Conservation (phyloP, 1,140 invertebrate species). For the Diuraphis noxia region DNA sequence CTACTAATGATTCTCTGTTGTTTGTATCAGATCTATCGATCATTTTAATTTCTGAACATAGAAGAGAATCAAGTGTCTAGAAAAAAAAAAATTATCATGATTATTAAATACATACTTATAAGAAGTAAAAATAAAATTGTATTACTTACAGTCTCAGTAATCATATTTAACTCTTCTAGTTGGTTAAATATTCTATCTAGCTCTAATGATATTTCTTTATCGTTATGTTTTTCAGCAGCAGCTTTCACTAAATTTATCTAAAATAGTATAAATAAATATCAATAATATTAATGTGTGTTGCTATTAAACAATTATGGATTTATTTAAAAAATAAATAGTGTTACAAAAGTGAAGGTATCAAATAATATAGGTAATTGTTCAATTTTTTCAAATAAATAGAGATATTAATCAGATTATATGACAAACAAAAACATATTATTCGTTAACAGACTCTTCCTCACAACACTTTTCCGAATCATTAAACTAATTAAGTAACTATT, state of each 20-base stretch:
- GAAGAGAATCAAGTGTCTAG: constrained; percentile 36
- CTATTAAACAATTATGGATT: not conserved
- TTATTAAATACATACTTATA: not conserved
- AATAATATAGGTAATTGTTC: not conserved
- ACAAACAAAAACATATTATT: not conserved
- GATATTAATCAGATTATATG: not conserved
- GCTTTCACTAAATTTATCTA: constrained; percentile 62
- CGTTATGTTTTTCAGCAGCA: constrained; percentile 58
- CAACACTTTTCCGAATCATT: not conserved
- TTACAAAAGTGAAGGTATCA: not conserved
- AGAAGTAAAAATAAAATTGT: not conserved
- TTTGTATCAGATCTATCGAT: not conserved
- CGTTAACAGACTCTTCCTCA: not conserved
- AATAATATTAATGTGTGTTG: not conserved
- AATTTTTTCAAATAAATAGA: not conserved
- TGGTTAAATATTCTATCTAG: constrained; percentile 61
- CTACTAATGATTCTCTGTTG: not conserved
- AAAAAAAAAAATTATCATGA: not conserved
- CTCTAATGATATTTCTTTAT: constrained; percentile 60
- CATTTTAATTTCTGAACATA: constrained; percentile 41
- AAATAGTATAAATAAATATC: constrained; percentile 51
- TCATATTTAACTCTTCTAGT: constrained; percentile 60
- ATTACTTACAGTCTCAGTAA: constrained; percentile 60
- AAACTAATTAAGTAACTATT: not conserved
- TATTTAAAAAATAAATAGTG: not conserved